These are phyloP conservation scores for Anniella stebbinsi DNA, from an alignment of 2,797 vertebrate species.

Conservation along the genomic window DNA sequence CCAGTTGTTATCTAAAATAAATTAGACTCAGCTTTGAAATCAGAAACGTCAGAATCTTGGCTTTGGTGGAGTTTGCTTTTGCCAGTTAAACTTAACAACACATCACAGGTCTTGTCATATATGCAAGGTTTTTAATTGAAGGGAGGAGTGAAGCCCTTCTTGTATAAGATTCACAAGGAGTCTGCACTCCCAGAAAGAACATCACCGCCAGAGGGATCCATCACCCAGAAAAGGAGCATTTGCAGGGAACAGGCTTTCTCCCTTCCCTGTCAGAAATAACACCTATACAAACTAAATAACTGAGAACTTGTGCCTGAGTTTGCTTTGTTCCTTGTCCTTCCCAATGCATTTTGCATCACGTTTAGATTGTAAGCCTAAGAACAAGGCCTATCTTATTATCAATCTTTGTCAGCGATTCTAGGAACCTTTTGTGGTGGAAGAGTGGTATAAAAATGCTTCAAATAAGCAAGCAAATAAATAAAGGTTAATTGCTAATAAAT, in stretches of 20 bases:
- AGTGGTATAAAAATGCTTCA: neutral
- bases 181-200: neutral
- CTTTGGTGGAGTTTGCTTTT: neutral
- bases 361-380: neutral
- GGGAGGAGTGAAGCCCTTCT: neutral
- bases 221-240: neutral
- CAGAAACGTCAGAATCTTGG: constrained; percentile 22
- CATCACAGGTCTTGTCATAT: neutral
- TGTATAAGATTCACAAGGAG: neutral
- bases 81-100: neutral
- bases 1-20: constrained; percentile 8
- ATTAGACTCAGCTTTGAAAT: neutral
- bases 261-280: neutral
- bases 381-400: neutral
- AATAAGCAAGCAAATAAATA: neutral
- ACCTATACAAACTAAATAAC: neutral
- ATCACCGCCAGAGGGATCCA: neutral
- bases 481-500: too few relatives aligned
- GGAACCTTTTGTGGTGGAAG: neutral
- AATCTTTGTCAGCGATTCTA: neutral
- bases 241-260: neutral
- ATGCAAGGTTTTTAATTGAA: neutral
- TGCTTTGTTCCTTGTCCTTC: neutral
- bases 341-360: neutral
- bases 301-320: neutral